A percentile compares a stretch with the other conserved stretches of the same genome.
These are phyloP conservation scores for Heliconius erato DNA, from an alignment of 2,888 invertebrate species.

Conservation along the genomic window DNA sequence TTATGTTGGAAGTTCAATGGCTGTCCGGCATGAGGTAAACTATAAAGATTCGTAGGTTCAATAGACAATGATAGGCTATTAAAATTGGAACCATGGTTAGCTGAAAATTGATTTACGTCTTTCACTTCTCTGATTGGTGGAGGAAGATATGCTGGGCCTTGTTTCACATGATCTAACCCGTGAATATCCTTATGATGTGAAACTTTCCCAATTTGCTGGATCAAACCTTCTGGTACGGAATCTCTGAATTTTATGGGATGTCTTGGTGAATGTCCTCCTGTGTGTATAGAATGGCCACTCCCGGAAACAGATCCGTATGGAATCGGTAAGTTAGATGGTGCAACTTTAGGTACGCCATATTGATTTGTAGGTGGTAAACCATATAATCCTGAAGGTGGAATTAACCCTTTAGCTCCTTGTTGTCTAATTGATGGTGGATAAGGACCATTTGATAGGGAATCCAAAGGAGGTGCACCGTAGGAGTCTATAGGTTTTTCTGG, in stretches of 20 bases:
- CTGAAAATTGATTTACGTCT: constrained; percentile 71
- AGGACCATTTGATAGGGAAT: constrained; percentile 76
- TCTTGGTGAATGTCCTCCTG: constrained; percentile 79
- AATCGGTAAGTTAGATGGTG: constrained; percentile 70
- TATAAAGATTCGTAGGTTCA: constrained; percentile 82
- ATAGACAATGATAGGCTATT: constrained; percentile 76
- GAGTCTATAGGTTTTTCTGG: constrained; percentile 67
- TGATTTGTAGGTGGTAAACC: constrained; percentile 86
- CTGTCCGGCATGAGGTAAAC: constrained; percentile 79
- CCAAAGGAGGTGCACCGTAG: constrained; percentile 77
- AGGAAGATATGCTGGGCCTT: constrained; percentile 86
- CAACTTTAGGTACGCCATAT: constrained; percentile 76
- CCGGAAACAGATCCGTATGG: constrained; percentile 79
- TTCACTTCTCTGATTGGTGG: constrained; percentile 87
- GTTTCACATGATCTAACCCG: constrained; percentile 82
- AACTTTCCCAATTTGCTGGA: constrained; percentile 88
- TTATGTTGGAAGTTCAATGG: constrained; percentile 80
- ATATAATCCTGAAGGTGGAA: constrained; percentile 87
- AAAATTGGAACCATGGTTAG: constrained; percentile 58
- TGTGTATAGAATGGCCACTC: constrained; percentile 73
- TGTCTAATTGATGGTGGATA: constrained; percentile 73
- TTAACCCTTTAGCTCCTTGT: constrained; percentile 82
- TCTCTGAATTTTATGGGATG: constrained; percentile 90
- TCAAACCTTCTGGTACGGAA: constrained; percentile 89
- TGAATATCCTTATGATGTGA: constrained; percentile 87